These are phyloP conservation scores for Hozukius guyotensis DNA, from an alignment of 2,797 vertebrate species.

Conservation along the genomic window DNA sequence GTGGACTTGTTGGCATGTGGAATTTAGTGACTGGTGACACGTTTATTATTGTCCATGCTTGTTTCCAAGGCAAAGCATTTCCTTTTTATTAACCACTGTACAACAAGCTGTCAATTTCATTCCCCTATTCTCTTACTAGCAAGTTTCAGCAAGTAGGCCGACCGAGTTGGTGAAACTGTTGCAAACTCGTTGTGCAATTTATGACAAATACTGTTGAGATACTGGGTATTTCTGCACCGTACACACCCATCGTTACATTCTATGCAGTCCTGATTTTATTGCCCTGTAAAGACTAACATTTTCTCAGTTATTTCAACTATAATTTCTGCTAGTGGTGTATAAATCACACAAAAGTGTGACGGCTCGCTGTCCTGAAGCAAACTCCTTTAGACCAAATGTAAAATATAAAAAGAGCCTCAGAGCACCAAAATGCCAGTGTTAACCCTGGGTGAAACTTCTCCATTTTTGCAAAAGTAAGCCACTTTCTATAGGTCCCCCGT, in stretches of 20 bases:
- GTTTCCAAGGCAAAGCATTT: neutral
- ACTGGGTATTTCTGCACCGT: conserved; percentile 16
- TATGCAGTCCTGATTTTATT: neutral
- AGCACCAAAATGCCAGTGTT: neutral
- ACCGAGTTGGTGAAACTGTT: conserved; percentile 15
- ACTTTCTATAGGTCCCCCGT: neutral
- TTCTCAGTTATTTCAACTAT: neutral
- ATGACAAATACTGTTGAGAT: conserved; percentile 26
- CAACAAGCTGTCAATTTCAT: neutral
- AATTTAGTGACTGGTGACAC: neutral
- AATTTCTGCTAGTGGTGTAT: neutral
- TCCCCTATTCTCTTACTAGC: neutral
- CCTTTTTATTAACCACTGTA: neutral
- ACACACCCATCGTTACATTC: conserved; percentile 33
- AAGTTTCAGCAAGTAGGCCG: conserved; percentile 46
- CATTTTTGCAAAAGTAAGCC: conserved; percentile 8
- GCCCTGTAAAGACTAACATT: neutral
- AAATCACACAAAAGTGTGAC: neutral
- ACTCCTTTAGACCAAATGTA: neutral
- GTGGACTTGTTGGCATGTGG: neutral
- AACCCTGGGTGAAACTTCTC: neutral
- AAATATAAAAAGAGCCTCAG: neutral
- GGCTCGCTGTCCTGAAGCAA: conserved; percentile 5
- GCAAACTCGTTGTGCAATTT: conserved; percentile 50
- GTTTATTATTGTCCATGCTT: neutral